phyloP scores from a whole-genome alignment of 2,797 vertebrate genomes.

The Thaleichthys pacificus region DNA sequence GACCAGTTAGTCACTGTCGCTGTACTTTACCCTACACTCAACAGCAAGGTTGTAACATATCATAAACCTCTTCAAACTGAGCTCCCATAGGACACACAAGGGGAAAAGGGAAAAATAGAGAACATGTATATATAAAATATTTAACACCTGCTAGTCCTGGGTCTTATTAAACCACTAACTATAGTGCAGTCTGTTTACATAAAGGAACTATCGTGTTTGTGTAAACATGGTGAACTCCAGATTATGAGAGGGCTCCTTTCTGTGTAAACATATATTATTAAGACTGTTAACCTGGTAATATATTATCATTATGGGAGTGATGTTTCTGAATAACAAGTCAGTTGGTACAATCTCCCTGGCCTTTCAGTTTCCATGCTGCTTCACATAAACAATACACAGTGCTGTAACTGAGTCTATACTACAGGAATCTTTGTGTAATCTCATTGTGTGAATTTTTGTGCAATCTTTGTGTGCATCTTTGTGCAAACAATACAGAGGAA shows the following conservation, averaged over 20 bases:
- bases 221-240: background rate
- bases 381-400: constrained; percentile 5
- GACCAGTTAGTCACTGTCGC: constrained; percentile 11
- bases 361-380: too few species aligned
- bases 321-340: constrained; percentile 14
- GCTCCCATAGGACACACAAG: background rate
- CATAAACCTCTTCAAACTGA: background rate
- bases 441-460: too few species aligned
- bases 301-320: background rate
- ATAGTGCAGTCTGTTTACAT: background rate
- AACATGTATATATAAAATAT: background rate
- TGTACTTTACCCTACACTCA: constrained; percentile 49
- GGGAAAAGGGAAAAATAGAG: background rate
- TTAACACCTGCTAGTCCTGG: background rate
- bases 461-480: too few species aligned
- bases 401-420: constrained; percentile 15
- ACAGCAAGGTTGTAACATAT: constrained; percentile 1
- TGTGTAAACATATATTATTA: background rate
- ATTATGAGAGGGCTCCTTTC: background rate
- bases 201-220: background rate
- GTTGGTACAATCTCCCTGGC: background rate
- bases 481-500: too few species aligned
- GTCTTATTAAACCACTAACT: background rate
- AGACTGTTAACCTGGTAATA: background rate
- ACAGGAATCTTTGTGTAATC: constrained; percentile 23